Base-by-base conservation (phyloP, 2,888 invertebrate species). In the Syrista parreyssii region DNA sequence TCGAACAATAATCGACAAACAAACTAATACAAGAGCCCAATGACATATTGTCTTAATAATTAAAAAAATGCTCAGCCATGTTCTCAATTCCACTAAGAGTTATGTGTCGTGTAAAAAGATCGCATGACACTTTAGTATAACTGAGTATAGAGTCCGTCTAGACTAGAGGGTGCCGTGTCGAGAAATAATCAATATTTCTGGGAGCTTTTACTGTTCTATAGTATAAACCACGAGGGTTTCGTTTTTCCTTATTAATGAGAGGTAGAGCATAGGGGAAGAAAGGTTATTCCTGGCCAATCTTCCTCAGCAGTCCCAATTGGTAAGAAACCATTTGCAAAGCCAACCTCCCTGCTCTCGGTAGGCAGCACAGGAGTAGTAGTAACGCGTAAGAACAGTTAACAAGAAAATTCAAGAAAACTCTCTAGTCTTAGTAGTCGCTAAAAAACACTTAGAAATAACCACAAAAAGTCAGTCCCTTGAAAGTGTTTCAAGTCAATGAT, bases 131-230 rank as follows among this genome's bases (percentile, higher is more conserved):
- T 12, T 77, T 73, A 68, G 34, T 68, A 75, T 82, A 73, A 85
- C 78, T 76, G 75, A 35, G 76, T 81, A 79, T 80, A 83, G 82
- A 84, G 82, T 80, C 80, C 73, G 82, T 84, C 83, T 82, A 83
- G 84, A 83, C 83, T 75, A 68, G 79, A 79, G 78, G 79, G 81
- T 83, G 82, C 77, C 82, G 75, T 55, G 77, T 79, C 76, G 78
- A 79, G 86, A 87, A 88, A 87, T 87, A 88, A 89, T 89, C 88
- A 88, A 89, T 89, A 89, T 88, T 85, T 84, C 82, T 82, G 82
- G 86, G 83, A 81, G 84, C 76, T 80, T 71, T 71, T 71, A 23
- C 55, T 1, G 1, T 23, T 55, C 55, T 23, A 55, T 55, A 55
- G 55, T 23, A 55, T 23, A 55, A 23, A 55, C 55, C 55, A 55